A percentile compares a stretch with the other conserved stretches of the same genome.
Conservation (phyloP, 2,113 vertebrate genomes). For the Sylvietta virens region DNA sequence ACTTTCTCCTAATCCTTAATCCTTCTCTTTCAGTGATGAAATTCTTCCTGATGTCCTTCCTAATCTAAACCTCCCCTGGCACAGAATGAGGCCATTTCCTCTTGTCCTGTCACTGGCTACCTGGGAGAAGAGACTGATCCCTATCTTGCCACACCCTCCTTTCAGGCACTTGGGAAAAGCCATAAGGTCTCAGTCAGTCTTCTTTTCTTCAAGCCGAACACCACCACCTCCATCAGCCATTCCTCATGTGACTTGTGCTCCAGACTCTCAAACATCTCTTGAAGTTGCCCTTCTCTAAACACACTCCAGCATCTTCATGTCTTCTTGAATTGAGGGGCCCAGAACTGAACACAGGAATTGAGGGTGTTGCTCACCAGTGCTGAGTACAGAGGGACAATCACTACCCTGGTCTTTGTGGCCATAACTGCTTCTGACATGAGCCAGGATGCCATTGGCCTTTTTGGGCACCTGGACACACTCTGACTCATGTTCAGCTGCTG, state of each 20-base stretch:
- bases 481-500: neutral
- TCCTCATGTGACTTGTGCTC: neutral
- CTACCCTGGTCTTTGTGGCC: rapidly evolving
- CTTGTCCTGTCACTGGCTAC: neutral
- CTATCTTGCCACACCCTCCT: neutral
- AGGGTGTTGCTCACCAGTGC: neutral
- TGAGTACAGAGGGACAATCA: neutral
- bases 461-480: neutral
- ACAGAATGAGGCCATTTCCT: neutral
- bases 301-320: neutral
- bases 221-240: neutral
- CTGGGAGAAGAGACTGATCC: neutral
- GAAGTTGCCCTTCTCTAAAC: neutral
- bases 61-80: neutral
- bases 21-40: neutral
- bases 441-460: neutral
- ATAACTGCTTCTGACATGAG: neutral
- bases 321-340: neutral
- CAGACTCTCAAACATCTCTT: neutral
- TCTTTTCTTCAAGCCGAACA: neutral
- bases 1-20: neutral
- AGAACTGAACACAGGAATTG: neutral
- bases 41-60: neutral
- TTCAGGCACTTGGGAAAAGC: neutral
- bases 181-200: neutral